A percentile compares a stretch with the other conserved stretches of the same genome.
Evolutionary conservation across 2,113 vertebrate genomes (phyloP).

Genomic region (Lucifuga dentata): DNA sequence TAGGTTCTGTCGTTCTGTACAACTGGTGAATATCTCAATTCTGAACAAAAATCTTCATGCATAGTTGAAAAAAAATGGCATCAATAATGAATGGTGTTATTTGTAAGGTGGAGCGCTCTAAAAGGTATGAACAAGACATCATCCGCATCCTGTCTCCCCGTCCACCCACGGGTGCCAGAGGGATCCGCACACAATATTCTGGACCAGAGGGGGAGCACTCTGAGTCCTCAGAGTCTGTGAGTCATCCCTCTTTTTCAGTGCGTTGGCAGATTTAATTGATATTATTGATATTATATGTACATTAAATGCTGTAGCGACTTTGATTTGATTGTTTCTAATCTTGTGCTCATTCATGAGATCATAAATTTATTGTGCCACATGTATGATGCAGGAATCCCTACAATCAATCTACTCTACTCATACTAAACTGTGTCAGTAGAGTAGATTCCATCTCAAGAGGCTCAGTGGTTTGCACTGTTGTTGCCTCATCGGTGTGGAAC

Average conservation of each 20-base stretch:
- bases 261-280: background rate
- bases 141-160: constrained; percentile 79
- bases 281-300: no score
- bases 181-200: constrained; percentile 50
- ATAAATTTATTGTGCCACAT: no score
- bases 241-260: constrained; percentile 51
- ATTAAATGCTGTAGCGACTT: no score
- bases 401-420: no score
- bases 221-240: constrained; percentile 82
- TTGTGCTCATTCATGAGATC: no score
- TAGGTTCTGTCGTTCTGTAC: background rate
- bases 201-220: constrained; percentile 73
- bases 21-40: background rate
- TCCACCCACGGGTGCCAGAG: constrained; percentile 82
- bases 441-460: no score
- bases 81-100: constrained; percentile 23
- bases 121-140: constrained; percentile 75
- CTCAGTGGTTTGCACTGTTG: no score
- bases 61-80: background rate
- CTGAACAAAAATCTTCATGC: background rate
- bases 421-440: no score
- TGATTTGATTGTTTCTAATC: no score
- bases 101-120: constrained; percentile 81
- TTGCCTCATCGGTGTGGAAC: no score
- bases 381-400: no score